Conservation (phyloP, 2,888 invertebrate genomes). For the Orthosia cruda region DNA sequence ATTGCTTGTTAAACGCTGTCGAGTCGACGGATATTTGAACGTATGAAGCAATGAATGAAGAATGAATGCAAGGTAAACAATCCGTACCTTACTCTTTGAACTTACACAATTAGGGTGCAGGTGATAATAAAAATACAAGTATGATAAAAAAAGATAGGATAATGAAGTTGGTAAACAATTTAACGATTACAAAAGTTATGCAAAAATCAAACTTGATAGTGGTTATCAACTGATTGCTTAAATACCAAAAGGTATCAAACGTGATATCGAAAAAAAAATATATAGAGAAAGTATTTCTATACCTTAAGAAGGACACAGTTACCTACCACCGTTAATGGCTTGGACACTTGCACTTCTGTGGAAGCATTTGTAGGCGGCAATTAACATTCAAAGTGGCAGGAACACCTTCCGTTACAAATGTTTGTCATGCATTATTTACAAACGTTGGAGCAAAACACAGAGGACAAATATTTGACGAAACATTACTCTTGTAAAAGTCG, state of each 20-base stretch:
- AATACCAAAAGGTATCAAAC: not conserved
- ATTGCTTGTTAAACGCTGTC: too few relatives aligned
- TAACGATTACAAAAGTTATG: not conserved
- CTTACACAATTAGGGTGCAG: not conserved
- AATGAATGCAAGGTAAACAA: too few relatives aligned
- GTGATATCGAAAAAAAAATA: not conserved
- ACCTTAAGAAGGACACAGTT: not conserved
- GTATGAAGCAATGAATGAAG: too few relatives aligned
- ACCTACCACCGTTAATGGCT: not conserved
- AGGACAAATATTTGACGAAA: constrained; percentile 46
- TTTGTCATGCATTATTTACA: constrained; percentile 36
- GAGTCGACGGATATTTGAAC: too few relatives aligned
- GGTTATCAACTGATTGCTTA: constrained; percentile 8
- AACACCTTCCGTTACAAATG: constrained; percentile 42
- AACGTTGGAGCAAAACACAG: constrained; percentile 42
- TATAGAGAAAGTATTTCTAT: constrained; percentile 39
- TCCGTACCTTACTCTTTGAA: too few relatives aligned
- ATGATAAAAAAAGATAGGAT: not conserved
- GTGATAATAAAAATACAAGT: not conserved
- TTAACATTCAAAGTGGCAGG: constrained; percentile 38
- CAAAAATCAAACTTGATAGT: not conserved
- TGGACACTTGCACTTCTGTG: not conserved
- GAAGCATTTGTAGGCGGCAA: constrained; percentile 12
- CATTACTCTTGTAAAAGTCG: constrained; percentile 52
- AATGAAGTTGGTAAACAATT: not conserved